These are phyloP conservation scores for Darevskia nairensis DNA, from an alignment of 2,797 vertebrate genomes.

Conservation along the genomic window DNA sequence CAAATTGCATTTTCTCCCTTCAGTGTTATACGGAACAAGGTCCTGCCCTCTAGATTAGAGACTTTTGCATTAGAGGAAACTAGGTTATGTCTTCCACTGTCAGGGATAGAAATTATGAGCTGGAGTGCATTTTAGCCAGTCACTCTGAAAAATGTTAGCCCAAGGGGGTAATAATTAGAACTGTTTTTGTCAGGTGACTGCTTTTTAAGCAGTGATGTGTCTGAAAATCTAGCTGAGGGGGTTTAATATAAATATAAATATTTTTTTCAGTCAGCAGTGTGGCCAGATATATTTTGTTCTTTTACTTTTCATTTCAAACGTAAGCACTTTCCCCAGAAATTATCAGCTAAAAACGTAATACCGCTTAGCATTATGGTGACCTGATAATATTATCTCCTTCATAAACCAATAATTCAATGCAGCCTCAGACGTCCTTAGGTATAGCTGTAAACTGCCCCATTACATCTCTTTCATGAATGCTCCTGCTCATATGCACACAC, in stretches of 20 bases:
- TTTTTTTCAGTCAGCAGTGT: slow-evolving; percentile 89
- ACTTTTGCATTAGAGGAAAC: slow-evolving; percentile 85
- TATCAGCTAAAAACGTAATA: slow-evolving; percentile 86
- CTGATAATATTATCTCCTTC: slow-evolving; percentile 68
- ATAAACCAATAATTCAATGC: slow-evolving; percentile 67
- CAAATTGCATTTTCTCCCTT: slow-evolving; percentile 84
- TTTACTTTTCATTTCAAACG: slow-evolving; percentile 83
- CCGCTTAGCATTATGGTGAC: slow-evolving; percentile 69
- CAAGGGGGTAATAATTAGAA: slow-evolving; percentile 84
- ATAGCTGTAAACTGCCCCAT: slow-evolving; percentile 63
- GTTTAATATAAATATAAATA: slow-evolving; percentile 87
- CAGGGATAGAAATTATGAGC: slow-evolving; percentile 84
- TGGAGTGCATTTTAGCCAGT: slow-evolving; percentile 82
- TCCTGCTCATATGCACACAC: slow-evolving; percentile 28
- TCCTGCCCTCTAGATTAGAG: slow-evolving; percentile 85
- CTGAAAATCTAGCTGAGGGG: slow-evolving; percentile 86
- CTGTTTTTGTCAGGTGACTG: slow-evolving; percentile 81
- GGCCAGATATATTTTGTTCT: slow-evolving; percentile 75
- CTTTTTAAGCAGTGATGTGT: slow-evolving; percentile 87
- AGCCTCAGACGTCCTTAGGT: slow-evolving; percentile 61
- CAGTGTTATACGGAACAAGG: slow-evolving; percentile 79
- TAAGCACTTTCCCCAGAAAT: slow-evolving; percentile 90
- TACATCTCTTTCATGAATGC: slow-evolving; percentile 50
- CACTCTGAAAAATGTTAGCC: slow-evolving; percentile 84
- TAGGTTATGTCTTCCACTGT: slow-evolving; percentile 86